Base-by-base conservation (phyloP, 2,888 invertebrate species). In the Drosophila neotestacea region DNA sequence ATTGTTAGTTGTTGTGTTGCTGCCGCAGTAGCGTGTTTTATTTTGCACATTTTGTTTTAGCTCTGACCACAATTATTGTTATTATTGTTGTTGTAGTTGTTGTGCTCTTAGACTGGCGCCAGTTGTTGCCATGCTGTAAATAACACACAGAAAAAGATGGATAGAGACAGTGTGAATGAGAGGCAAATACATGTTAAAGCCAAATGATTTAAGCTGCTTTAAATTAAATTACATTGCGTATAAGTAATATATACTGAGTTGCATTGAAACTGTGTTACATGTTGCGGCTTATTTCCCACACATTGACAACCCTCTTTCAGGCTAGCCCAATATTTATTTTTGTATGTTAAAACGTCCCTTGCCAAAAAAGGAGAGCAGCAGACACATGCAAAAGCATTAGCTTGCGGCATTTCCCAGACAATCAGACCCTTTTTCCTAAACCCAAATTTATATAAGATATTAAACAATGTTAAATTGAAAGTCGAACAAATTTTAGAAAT, bases 11-110 rank as follows among this genome's bases (percentile, higher is more conserved):
- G 46, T 60, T 50, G 39, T 60, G 69, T 58, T 70, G 65, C 48
- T 68, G 68, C 78, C 81, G 65, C 78, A 68, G 74, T 70, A 58
- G 72, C 84, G 74, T 74, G 77, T 75, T 85, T 88, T 86, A 81
- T 88, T 84, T 73, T 73, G 68, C 72, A 77, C 88, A 85, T 85
- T 77, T 84, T 86, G 73, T 74, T 70, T 64, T 59, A 46, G 79
- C 66, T 70, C n/a, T 52, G 59, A 75, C 82, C 85, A 73, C 82
- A 71, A 55, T 62, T 60, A 51, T 34, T 77, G 70, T 55, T 72
- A 34, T 47, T 60, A 22, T 56, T 51, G 41, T 51, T 60, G 42
- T 36, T 62, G 41, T 10, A 42, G 62, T 42, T 66, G 30, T 10
- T 32, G 30, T 44, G 55, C 55, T 46, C 60, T 71, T 47, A 62